A percentile compares a stretch with the other conserved stretches of the same genome.
Conservation (phyloP, 2,797 vertebrate genomes). For the Furcifer pardalis region DNA sequence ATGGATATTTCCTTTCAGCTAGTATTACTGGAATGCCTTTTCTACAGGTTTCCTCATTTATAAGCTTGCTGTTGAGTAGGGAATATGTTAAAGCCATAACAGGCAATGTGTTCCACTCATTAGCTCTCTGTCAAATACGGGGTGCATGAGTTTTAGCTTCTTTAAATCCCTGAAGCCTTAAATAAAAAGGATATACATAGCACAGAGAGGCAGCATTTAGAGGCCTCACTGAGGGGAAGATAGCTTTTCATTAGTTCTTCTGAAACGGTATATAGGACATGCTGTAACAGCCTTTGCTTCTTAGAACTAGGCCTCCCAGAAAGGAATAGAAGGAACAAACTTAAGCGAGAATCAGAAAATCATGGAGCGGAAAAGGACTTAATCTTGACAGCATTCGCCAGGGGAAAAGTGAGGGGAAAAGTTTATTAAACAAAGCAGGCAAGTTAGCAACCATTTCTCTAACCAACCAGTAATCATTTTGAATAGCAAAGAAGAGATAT, state of each 20-base stretch:
- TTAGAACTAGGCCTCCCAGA: conserved; percentile 26
- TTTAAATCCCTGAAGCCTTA: conserved; percentile 33
- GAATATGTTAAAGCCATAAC: neutral
- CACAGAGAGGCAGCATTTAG: conserved; percentile 29
- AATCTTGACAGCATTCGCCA: neutral
- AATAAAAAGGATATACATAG: conserved; percentile 8
- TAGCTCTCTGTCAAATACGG: neutral
- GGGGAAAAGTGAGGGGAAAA: conserved; percentile 10
- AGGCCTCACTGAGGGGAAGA: neutral
- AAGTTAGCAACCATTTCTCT: conserved; percentile 5
- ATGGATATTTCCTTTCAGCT: neutral
- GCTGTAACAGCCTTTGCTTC: neutral
- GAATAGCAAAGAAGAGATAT: neutral
- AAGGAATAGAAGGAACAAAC: neutral
- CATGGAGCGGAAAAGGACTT: neutral
- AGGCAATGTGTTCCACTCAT: conserved; percentile 24
- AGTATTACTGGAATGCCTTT: conserved; percentile 10
- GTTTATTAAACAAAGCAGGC: conserved; percentile 16
- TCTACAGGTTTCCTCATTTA: neutral
- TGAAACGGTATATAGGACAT: neutral
- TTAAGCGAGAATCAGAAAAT: conserved; percentile 1
- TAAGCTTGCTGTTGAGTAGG: neutral
- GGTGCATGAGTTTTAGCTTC: conserved; percentile 9
- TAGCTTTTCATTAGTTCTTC: conserved; percentile 47
- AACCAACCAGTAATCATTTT: neutral